Evolutionary conservation across 2,113 vertebrate genomes (phyloP), one percentile per base, ranked within the genome.

Genomic region (Chascanopsetta lugubris): DNA sequence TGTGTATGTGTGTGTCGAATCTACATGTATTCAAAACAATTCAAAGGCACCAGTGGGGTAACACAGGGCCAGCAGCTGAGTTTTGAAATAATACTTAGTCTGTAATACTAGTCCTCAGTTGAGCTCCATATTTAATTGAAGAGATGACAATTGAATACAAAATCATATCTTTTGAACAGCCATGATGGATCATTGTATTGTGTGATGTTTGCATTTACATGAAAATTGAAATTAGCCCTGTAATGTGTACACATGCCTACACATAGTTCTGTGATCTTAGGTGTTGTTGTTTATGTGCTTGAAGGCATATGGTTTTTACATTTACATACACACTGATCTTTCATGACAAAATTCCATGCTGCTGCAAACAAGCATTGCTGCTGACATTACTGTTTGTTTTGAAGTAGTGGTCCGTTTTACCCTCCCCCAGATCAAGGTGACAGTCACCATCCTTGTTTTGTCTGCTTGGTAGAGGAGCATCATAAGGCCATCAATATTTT

Each of bases 11-110:
- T 70, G 27, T 56, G 26, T 81, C 50, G 20, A 18, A 7, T 34
- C 12, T 18, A 7, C 4, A 74, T 49, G 64, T 73, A 64, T 21
- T 58, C 24, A 27, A 45, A 22, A 76, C 38, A 77, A 50, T 74
- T 75, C 60, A 59, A 72, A 75, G 20, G 24, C 30, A 18, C 2
- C 42, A 32, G 11, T 9, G 17, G 60, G 58, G 38, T 57, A 47
- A 57, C 20, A 6, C 48, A 68, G 73, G 57, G 68, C 43, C 76
- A 76, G 34, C 18, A 25, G 30, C 56, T 9, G 40, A 29, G 45
- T 74, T 46, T 63, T 24, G n/a, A n/a, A n/a, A n/a, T n/a, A n/a
- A n/a, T n/a, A n/a, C n/a, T n/a, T n/a, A n/a, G n/a, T n/a, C n/a
- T 34, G 20, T 62, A 48, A 59, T 29, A 26, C 25, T 12, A 42